phyloP scores from a whole-genome alignment of 2,797 vertebrate species.

The Danio choprae region DNA sequence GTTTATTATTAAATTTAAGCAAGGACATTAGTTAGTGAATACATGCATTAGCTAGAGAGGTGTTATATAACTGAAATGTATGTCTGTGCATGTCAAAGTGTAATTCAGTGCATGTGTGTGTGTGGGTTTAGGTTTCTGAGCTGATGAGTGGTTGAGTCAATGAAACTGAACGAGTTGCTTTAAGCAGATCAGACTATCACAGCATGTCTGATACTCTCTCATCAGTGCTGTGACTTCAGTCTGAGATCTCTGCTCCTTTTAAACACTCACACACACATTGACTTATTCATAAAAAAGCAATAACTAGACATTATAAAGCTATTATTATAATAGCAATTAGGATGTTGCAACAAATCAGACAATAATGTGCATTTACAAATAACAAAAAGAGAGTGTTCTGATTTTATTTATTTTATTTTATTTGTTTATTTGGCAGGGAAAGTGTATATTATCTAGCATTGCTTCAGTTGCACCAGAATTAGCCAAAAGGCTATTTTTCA shows the following conservation, averaged over 20 bases:
- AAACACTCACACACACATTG: conserved; percentile 3
- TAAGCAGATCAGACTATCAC: conserved; percentile 27
- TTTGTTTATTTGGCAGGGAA: too few relatives aligned
- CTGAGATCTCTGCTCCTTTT: conserved; percentile 4
- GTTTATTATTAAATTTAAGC: too few relatives aligned
- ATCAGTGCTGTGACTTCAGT: conserved; percentile 15
- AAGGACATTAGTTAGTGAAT: background rate
- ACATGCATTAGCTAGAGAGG: conserved; percentile 1
- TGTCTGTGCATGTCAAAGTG: conserved; percentile 15
- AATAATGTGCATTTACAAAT: too few relatives aligned
- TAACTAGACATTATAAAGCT: too few relatives aligned
- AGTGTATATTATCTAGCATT: too few relatives aligned
- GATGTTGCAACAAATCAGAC: too few relatives aligned
- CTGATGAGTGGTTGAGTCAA: conserved; percentile 35
- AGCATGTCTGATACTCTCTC: conserved; percentile 18
- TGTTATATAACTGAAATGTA: conserved; percentile 6
- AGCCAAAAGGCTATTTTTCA: too few relatives aligned
- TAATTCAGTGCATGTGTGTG: background rate
- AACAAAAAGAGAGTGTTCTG: too few relatives aligned
- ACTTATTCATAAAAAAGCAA: too few relatives aligned
- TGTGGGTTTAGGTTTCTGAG: conserved; percentile 1
- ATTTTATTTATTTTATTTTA: too few relatives aligned
- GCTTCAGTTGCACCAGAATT: too few relatives aligned
- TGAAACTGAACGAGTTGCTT: conserved; percentile 22
- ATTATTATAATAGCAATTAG: too few relatives aligned